Evolutionary conservation across 1,140 invertebrate species (phyloP).

Genomic region (Diorhabda carinulata): DNA sequence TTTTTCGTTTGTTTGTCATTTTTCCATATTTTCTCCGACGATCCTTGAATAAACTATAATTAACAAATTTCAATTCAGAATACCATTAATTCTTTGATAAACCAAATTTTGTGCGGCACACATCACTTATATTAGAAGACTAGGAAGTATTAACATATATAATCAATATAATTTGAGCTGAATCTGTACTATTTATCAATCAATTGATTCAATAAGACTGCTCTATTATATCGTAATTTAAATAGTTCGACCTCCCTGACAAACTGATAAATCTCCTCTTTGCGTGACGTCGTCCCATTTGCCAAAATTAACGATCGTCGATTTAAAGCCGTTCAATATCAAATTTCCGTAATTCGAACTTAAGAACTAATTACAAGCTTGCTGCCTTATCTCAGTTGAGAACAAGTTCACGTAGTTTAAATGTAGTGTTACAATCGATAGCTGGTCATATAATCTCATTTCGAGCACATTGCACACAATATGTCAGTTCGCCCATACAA

Average conservation of each 20-base stretch:
- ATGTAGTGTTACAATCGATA: background rate
- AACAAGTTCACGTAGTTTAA: background rate
- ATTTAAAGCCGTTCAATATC: background rate
- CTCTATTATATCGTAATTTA: background rate
- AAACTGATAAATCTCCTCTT: background rate
- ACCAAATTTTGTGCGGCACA: no score
- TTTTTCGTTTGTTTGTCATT: no score
- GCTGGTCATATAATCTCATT: background rate
- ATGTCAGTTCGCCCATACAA: background rate
- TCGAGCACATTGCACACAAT: background rate
- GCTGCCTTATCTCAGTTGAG: background rate
- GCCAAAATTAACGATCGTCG: background rate
- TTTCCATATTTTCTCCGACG: no score
- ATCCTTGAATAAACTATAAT: no score
- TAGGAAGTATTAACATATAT: no score
- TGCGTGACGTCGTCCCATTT: background rate
- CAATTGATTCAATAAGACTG: no score
- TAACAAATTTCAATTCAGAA: no score
- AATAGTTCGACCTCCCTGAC: background rate
- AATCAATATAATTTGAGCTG: no score
- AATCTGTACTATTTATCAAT: no score
- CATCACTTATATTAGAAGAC: no score
- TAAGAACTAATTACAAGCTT: slow-evolving; percentile 1
- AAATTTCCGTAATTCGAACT: background rate
- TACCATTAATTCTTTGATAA: no score